Conservation (phyloP, 2,797 vertebrate species). For the Acanthiza pusilla region DNA sequence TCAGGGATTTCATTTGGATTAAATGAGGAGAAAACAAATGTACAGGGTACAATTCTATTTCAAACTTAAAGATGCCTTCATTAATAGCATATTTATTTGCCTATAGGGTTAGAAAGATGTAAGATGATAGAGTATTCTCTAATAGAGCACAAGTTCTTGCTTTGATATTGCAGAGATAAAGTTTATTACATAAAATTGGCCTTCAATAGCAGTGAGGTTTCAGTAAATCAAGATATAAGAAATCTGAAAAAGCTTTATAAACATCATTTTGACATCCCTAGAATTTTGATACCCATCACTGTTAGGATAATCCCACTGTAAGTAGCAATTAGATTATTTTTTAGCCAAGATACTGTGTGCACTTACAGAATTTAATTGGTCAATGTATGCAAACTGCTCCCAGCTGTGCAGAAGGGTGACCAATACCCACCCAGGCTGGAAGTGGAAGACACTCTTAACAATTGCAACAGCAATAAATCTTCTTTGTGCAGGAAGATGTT, state of each 20-base stretch:
- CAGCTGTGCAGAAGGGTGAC: background rate
- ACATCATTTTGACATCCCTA: background rate
- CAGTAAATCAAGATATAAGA: background rate
- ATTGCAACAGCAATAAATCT: background rate
- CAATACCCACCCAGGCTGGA: fast-evolving
- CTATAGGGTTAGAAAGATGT: background rate
- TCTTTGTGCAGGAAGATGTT: background rate
- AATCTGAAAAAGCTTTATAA: background rate
- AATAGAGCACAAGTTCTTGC: background rate
- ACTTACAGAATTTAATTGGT: background rate
- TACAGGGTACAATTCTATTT: background rate
- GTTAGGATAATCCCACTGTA: background rate
- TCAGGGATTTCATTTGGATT: constrained; percentile 1
- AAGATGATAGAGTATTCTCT: background rate
- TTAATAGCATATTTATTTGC: constrained; percentile 19
- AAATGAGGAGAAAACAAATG: background rate
- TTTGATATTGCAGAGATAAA: background rate
- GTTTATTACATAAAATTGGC: background rate
- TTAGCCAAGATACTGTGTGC: background rate
- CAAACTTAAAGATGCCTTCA: background rate
- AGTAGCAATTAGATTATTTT: background rate
- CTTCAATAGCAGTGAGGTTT: background rate
- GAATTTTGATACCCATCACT: background rate
- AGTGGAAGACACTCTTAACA: background rate
- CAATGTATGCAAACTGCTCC: background rate